Base-by-base conservation (phyloP, 2,113 vertebrate genomes). In the Mystacornis crossleyi region DNA sequence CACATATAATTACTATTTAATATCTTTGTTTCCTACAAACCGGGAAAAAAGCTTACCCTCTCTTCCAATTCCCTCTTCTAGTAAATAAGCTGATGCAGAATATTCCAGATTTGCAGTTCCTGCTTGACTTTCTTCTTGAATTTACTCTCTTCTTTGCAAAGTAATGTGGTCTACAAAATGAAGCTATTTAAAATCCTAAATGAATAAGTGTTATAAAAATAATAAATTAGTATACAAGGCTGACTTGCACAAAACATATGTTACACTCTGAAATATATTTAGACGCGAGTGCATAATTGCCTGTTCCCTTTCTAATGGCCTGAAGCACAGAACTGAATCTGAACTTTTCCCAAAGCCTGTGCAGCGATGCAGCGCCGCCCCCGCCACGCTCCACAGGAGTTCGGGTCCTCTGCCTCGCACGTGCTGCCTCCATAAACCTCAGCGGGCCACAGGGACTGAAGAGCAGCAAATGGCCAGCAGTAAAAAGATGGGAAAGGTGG, bases 171-270 rank as follows among this genome's bases (percentile, higher is more conserved):
- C 90, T 79, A 53, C 61, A 81, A 93, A 93, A 91, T 6, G 61
- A 93, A 93, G 92, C 94, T 97, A 96, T 95, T 97, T 97, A 94
- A 93, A 96, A 96, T 43, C 79, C 81, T 75, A 96, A 91, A 91
- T 94, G 81, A 95, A 89, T 93, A 95, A 93, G 81, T 91, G 96
- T 48, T 96, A 91, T 61, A 96, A 97, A 96, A 97, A 95, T 96
- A 94, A 96, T 94, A 95, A 95, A 96, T 93, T 91, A 85, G 87
- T 91, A 80, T 87, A 93, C 84, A 95, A 94, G 95, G 69, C 83
- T 58, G 83, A 84, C 73, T 96, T 66, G 83, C 57, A 95, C 53
- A 93, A 96, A 96, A 95, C 94, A 96, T 95, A 96, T 94, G 95
- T 50, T 96, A 79, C 17, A 25, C 81, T 87, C 91, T 16, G 66